Evolutionary conservation across 2,888 invertebrate species (phyloP).

Genomic region (Noctuana brunneofusca): DNA sequence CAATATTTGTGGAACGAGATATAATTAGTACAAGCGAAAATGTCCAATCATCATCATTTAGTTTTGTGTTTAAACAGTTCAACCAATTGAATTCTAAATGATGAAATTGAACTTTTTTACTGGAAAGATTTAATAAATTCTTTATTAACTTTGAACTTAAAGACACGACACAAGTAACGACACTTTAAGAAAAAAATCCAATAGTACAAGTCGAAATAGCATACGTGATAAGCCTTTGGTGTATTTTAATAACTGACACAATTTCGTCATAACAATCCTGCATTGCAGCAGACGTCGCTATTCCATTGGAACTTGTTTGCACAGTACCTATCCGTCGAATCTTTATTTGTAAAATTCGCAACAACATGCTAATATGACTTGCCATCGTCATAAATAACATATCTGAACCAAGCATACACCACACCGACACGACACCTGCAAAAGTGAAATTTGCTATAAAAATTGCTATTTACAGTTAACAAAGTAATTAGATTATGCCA

Average conservation of each 20-base stretch:
- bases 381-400: slow-evolving; percentile 69
- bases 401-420: slow-evolving; percentile 65
- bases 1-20: no score
- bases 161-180: no score
- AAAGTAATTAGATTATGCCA: not conserved
- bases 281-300: not conserved
- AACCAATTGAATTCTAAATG: no score
- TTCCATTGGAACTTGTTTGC: slow-evolving; percentile 1
- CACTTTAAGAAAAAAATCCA: no score
- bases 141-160: no score
- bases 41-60: no score
- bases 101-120: no score
- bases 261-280: slow-evolving; percentile 57
- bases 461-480: not conserved
- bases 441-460: slow-evolving; percentile 11
- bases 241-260: slow-evolving; percentile 57
- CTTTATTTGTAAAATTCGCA: slow-evolving; percentile 60
- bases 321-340: slow-evolving; percentile 52
- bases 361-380: slow-evolving; percentile 67
- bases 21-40: no score
- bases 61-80: no score
- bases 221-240: slow-evolving; percentile 65
- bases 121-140: no score
- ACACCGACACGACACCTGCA: slow-evolving; percentile 60
- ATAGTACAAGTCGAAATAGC: no score